Evolutionary conservation across 2,888 invertebrate genomes (phyloP).

Genomic region (Copidosoma aretas): DNA sequence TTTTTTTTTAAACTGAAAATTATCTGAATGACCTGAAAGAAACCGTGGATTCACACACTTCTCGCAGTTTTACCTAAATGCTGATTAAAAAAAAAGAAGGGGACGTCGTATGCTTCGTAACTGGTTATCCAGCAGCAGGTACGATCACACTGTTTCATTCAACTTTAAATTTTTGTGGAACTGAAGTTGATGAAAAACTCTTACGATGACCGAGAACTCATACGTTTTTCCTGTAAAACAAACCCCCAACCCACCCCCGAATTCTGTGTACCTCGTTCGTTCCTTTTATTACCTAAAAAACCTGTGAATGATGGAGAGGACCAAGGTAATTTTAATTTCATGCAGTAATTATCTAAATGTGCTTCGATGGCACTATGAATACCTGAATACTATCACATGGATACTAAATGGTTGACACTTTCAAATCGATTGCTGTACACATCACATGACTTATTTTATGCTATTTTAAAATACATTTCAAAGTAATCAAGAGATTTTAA

Average conservation of each 20-base stretch:
- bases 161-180: neutral
- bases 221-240: conserved; percentile 42
- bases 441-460: neutral
- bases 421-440: too few species aligned
- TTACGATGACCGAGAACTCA: conserved; percentile 30
- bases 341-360: neutral
- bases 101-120: conserved; percentile 37
- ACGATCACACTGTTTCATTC: conserved; percentile 24
- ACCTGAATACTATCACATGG: too few species aligned
- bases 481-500: neutral
- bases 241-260: conserved; percentile 16
- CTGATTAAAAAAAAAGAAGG: conserved; percentile 8
- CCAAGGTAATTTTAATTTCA: conserved; percentile 20
- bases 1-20: conserved; percentile 12
- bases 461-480: neutral
- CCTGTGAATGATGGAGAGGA: conserved; percentile 27
- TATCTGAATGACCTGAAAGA: conserved; percentile 51
- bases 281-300: conserved; percentile 27
- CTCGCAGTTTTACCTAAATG: conserved; percentile 37
- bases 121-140: conserved; percentile 36
- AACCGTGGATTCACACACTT: conserved; percentile 30
- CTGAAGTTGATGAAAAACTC: conserved; percentile 13
- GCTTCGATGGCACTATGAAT: too few species aligned
- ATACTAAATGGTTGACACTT: too few species aligned
- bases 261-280: conserved; percentile 14